Evolutionary conservation across 1,140 invertebrate genomes (phyloP), one percentile per base, ranked within the genome.

Genomic region (Papilio polytes): DNA sequence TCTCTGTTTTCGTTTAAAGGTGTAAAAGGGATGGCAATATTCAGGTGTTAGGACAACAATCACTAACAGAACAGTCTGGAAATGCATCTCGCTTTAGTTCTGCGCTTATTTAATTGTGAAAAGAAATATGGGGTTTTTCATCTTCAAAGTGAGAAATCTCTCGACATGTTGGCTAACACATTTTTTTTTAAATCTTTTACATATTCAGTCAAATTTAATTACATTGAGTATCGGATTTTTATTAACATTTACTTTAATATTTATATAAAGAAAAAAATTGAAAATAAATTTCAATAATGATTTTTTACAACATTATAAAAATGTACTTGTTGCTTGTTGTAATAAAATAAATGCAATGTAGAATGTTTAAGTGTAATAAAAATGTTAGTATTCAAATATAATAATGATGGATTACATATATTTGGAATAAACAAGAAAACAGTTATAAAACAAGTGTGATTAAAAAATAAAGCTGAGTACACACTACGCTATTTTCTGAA

Each of bases 321-420:
- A 63, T 63, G 59, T 63, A 63, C 59, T 13, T 13, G 59, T 20
- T 26, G 51, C 3, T 46, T n/a, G n/a, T 74, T 7, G 51, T 51
- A 76, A 51, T 74, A 53, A 76, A 76, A 31, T 76, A 48, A 77
- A 77, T 77, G 59, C 59, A 26, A 63, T 63, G 2, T 63, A 22
- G 59, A 63, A 63, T 63, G 59, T 26, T 63, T 26, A 63, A 26
- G 59, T 26, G 48, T 20, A 59, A 20, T 0, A 9, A 22, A 20
- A 59, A 59, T 59, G 8, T 20, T 20, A 56, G 6, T 56, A 59
- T 59, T 59, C 0, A 59, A 59, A 59, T 9, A 48, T 15, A 51
- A 51, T 18, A 51, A 51, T 18, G 18, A 15, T 6, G 48, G 13
- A 18, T 18, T 18, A 51, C 15, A 51, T 51, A 4, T 51, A 51